Evolutionary conservation across 2,888 invertebrate genomes (phyloP).

Genomic region (Trissonchulus sp.): DNA sequence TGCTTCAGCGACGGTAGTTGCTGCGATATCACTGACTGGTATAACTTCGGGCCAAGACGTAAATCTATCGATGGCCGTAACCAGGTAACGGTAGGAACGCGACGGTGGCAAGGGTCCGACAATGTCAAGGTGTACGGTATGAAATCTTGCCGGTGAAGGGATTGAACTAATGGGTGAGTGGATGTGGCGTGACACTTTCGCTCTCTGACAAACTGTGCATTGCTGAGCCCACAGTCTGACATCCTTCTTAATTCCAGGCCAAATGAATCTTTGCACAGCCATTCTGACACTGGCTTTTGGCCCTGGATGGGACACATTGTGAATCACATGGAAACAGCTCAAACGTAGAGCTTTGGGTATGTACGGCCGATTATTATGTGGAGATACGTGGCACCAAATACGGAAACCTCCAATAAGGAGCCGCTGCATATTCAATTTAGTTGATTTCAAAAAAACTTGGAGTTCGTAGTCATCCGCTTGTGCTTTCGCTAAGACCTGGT

Average conservation of each 20-base stretch:
- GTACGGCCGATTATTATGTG: no score
- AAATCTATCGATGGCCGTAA: slow-evolving; percentile 17
- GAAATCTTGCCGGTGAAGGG: slow-evolving; percentile 14
- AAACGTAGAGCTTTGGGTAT: no score
- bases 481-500: no score
- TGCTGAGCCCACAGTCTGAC: slow-evolving; percentile 12
- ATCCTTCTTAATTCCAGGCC: slow-evolving; percentile 14
- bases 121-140: slow-evolving; percentile 21
- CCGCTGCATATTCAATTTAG: no score
- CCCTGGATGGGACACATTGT: no score
- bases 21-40: background rate
- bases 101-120: slow-evolving; percentile 23
- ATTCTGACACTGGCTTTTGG: no score
- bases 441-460: no score
- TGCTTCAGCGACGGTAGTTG: slow-evolving; percentile 6
- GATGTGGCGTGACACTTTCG: slow-evolving; percentile 14
- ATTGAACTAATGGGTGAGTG: slow-evolving; percentile 8
- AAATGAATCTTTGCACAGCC: slow-evolving; percentile 18
- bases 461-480: no score
- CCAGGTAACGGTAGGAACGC: background rate
- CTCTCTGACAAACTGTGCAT: slow-evolving; percentile 12
- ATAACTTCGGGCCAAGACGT: slow-evolving; percentile 9
- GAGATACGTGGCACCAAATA: no score
- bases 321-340: no score
- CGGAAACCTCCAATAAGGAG: no score